Percentiles rank a stretch among this genome's conserved stretches.
Conservation (phyloP, 2,797 vertebrate species). For the Poecilia velifera region DNA sequence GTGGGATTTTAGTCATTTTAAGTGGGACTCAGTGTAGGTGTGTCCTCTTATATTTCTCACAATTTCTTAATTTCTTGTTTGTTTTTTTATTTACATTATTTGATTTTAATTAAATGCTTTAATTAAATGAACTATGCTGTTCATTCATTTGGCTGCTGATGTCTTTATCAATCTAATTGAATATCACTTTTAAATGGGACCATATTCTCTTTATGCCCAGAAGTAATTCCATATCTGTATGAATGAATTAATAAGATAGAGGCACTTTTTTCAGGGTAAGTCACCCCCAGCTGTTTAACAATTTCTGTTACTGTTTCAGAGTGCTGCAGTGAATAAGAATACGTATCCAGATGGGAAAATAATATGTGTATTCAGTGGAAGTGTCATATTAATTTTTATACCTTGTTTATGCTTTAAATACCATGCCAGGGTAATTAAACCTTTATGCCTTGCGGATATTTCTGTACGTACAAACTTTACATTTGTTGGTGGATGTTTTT, state of each 20-base stretch:
- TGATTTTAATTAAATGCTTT: not conserved
- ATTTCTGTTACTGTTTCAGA: not conserved
- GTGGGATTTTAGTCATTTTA: not conserved
- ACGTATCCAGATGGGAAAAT: not conserved
- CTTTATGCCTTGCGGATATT: slow-evolving; percentile 5
- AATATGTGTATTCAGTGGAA: slow-evolving; percentile 8
- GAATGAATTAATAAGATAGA: slow-evolving; percentile 13
- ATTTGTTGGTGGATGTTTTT: slow-evolving; percentile 14
- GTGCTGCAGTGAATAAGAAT: slow-evolving; percentile 13
- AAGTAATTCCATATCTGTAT: slow-evolving; percentile 11
- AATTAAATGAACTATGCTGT: not conserved
- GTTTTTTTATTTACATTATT: not conserved
- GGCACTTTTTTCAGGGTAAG: not conserved
- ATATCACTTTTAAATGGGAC: slow-evolving; percentile 14
- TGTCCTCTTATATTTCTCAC: not conserved
- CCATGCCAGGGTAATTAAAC: slow-evolving; percentile 4
- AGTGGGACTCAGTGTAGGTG: not conserved
- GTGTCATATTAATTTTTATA: slow-evolving; percentile 21
- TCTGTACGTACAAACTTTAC: not conserved
- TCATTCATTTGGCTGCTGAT: not conserved
- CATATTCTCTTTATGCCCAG: not conserved
- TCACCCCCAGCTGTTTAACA: slow-evolving; percentile 21
- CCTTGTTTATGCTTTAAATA: slow-evolving; percentile 16
- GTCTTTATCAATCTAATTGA: slow-evolving; percentile 9
- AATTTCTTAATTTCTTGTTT: not conserved